These are phyloP conservation scores for Didymodactylos carnosus DNA, from an alignment of 2,888 invertebrate species.

Conservation along the genomic window DNA sequence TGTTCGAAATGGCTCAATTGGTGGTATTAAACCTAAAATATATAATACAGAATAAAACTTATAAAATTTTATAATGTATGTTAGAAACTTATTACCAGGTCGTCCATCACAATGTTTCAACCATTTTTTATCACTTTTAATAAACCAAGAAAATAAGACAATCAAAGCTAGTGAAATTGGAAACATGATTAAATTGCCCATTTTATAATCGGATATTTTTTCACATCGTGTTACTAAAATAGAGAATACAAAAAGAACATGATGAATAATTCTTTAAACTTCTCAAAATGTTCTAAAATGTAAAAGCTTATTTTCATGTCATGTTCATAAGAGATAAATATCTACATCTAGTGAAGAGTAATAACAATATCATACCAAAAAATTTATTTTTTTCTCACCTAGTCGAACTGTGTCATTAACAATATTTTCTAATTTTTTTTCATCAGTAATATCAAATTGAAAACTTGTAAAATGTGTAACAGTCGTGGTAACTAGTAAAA, in stretches of 20 bases:
- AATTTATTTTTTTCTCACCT: too few relatives aligned
- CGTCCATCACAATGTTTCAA: background rate
- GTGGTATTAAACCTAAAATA: background rate
- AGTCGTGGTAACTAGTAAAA: background rate
- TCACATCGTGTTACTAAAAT: background rate
- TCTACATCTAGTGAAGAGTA: too few relatives aligned
- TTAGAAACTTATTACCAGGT: background rate
- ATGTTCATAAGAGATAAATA: too few relatives aligned
- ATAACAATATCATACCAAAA: too few relatives aligned
- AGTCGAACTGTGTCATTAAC: background rate
- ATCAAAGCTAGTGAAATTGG: background rate
- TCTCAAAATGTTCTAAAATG: too few relatives aligned
- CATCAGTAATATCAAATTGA: background rate
- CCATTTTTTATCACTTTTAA: background rate
- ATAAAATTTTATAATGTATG: background rate
- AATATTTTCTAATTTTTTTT: background rate
- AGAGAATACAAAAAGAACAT: too few relatives aligned
- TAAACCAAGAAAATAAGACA: background rate
- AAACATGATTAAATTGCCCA: background rate
- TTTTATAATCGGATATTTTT: background rate
- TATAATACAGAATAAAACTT: too few relatives aligned
- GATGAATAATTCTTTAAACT: too few relatives aligned
- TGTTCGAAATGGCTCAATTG: background rate
- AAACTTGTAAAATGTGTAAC: background rate
- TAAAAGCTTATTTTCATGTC: too few relatives aligned